A percentile compares a stretch with the other conserved stretches of the same genome.
These are phyloP conservation scores for Cervus canadensis DNA, from an alignment of 2,113 vertebrate genomes.

Conservation along the genomic window DNA sequence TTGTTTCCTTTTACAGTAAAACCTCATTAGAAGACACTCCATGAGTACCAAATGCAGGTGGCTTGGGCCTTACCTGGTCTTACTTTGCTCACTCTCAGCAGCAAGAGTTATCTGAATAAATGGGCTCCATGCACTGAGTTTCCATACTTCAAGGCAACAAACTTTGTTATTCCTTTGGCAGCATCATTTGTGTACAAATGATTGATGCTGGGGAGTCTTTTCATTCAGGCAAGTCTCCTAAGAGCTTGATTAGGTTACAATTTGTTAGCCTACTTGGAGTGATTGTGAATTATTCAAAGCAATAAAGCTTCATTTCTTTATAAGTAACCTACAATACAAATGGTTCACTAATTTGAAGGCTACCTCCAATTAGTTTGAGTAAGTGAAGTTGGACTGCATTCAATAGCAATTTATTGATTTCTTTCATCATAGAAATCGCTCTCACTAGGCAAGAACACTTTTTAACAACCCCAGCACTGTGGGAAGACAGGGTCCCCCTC, in stretches of 20 bases:
- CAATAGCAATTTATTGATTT: constrained; percentile 57
- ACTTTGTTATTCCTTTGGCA: not conserved
- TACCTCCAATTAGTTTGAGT: constrained; percentile 57
- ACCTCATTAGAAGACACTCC: constrained; percentile 26
- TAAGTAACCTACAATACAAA: constrained; percentile 47
- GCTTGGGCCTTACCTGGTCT: not conserved
- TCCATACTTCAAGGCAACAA: constrained; percentile 23
- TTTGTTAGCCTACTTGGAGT: constrained; percentile 39
- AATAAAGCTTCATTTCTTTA: constrained; percentile 61
- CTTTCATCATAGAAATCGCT: constrained; percentile 27
- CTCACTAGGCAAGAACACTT: constrained; percentile 27
- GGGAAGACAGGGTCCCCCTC: not conserved
- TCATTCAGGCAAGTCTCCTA: constrained; percentile 27
- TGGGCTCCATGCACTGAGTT: not conserved
- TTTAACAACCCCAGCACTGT: not conserved
- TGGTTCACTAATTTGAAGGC: constrained; percentile 55
- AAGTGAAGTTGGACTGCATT: constrained; percentile 49
- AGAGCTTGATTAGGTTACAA: constrained; percentile 12
- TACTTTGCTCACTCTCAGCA: not conserved
- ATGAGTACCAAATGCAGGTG: not conserved
- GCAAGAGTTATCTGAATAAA: not conserved
- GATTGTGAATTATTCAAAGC: constrained; percentile 48
- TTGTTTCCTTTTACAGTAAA: constrained; percentile 62
- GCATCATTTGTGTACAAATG: constrained; percentile 6
- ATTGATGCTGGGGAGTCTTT: constrained; percentile 39